Evolutionary conservation across 2,797 vertebrate species (phyloP).

Genomic region (Falco rusticolus): DNA sequence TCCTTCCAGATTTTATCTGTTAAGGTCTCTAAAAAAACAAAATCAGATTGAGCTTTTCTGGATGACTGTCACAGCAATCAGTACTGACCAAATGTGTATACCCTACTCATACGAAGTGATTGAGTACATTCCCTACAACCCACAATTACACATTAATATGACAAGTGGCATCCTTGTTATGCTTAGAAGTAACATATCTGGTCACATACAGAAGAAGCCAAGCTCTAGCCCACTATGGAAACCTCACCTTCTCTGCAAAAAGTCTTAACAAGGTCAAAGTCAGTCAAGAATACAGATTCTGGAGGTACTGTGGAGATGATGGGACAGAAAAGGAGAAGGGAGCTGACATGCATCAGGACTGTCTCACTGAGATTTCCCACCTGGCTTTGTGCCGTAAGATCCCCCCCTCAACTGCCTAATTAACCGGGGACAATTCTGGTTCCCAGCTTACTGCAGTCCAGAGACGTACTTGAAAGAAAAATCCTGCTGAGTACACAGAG

Average conservation of each 20-base stretch:
- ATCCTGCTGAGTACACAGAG: neutral
- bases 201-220: constrained; percentile 14
- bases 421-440: neutral
- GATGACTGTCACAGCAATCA: neutral
- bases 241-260: constrained; percentile 71
- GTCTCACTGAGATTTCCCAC: neutral
- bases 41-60: neutral
- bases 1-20: neutral
- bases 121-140: neutral
- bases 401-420: neutral
- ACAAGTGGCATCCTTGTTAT: accelerated
- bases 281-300: accelerated
- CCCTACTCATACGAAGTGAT: accelerated
- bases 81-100: neutral
- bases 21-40: neutral
- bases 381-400: neutral
- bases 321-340: neutral
- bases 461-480: neutral
- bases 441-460: neutral
- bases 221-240: constrained; percentile 77
- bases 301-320: neutral
- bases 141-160: too few species aligned
- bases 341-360: neutral
- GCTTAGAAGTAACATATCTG: neutral
- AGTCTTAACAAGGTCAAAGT: constrained; percentile 68